A percentile compares a stretch with the other conserved stretches of the same genome.
phyloP scores from a whole-genome alignment of 1,140 invertebrate genomes.

The Eupeodes corollae region DNA sequence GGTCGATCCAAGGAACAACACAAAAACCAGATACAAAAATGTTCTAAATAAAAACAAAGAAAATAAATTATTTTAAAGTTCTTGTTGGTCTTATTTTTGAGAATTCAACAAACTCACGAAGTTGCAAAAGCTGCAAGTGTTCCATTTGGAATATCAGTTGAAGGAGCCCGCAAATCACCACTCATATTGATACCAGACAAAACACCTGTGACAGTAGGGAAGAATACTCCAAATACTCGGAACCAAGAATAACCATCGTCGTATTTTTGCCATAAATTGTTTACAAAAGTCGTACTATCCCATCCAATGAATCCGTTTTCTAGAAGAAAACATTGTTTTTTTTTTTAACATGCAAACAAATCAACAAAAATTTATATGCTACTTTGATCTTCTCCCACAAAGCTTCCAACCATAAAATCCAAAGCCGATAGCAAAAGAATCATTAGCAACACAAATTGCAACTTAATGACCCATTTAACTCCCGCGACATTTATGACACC shows the following conservation, averaged over 20 bases:
- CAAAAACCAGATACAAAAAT: conserved; percentile 81
- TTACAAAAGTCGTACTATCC: conserved; percentile 60
- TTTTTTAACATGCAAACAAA: not conserved
- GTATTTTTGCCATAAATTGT: conserved; percentile 77
- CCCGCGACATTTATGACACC: conserved; percentile 83
- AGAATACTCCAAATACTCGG: conserved; percentile 88
- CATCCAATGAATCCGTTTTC: conserved; percentile 77
- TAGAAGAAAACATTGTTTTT: conserved; percentile 29
- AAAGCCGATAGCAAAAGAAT: conserved; percentile 73
- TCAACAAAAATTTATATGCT: conserved; percentile 15
- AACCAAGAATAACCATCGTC: conserved; percentile 74
- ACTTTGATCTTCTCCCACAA: conserved; percentile 58
- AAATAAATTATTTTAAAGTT: not conserved
- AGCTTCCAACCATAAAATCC: conserved; percentile 82
- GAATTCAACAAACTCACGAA: conserved; percentile 44
- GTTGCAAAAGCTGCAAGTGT: conserved; percentile 82
- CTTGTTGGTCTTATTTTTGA: not conserved
- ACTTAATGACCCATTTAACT: conserved; percentile 86
- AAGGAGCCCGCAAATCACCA: conserved; percentile 83
- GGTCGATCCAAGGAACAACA: conserved; percentile 78
- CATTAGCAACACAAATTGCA: conserved; percentile 75
- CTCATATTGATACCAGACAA: conserved; percentile 97
- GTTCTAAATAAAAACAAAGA: conserved; percentile 48
- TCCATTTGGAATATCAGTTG: conserved; percentile 85
- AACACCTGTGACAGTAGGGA: conserved; percentile 86